Base-by-base conservation (phyloP, 1,140 invertebrate genomes). In the Drosophila littoralis region DNA sequence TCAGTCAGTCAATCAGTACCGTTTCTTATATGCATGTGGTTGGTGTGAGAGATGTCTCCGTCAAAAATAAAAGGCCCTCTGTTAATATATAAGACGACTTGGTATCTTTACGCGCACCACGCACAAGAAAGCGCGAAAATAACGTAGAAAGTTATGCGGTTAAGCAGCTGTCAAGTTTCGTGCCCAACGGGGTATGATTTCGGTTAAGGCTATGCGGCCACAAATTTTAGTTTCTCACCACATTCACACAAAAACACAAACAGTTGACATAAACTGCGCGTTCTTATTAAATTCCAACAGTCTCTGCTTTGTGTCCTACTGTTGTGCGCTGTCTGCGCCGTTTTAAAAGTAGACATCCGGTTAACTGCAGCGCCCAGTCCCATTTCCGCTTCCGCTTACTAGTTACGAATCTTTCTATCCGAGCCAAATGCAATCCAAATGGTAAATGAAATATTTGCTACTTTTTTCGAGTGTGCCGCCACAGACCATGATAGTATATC, bases 321-420 rank as follows among this genome's bases (percentile, higher is more conserved):
- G 12, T 7, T 59, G 7, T 28, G 22, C 22, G 22, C 22, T 28
- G 22, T 28, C 22, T 5, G 22, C 5, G 42, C 2, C 13, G 13
- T 43, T 43, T n/a, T 43, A n/a, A 12, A 43, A 7, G 13, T 13
- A 33, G 48, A 33, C 12, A 51, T 51, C 12, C 48, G 48, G 10
- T 38, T 22, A 38, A 13, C 45, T 22, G 35, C 17, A 7, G 33
- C 22, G 17, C 17, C 22, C 60, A 32, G 42, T 50, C 12, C 48
- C 60, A 35, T 64, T 64, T 64, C 60, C 60, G 60, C 52, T 64
- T 64, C 46, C 46, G 46, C 17, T 48, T 28, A 28, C 45, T 10
- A 46, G 45, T 15, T 22, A 9, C 45, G 9, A 4, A 6, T 38
- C 9, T 4, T 38, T 38, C 12, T 38, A 38, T 5, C 12, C 46